Conservation (phyloP, 2,888 invertebrate genomes). For the Glomeris marginata region DNA sequence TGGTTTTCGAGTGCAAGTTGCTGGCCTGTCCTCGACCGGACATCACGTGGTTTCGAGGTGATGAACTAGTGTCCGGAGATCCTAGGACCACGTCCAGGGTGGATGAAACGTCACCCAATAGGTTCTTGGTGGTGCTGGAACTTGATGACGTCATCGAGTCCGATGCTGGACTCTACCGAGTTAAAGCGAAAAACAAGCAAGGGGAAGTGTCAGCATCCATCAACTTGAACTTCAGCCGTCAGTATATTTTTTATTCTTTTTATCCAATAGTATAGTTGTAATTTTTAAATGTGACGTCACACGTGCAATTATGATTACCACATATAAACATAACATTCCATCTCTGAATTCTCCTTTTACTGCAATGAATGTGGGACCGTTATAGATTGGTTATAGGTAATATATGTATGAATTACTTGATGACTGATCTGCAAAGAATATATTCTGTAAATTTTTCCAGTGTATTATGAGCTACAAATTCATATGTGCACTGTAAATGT, state of each 20-base stretch:
- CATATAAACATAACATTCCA: too few species aligned
- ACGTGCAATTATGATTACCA: too few species aligned
- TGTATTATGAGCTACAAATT: too few species aligned
- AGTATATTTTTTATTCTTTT: conserved; percentile 37
- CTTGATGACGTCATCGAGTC: conserved; percentile 91
- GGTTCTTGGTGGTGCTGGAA: conserved; percentile 79
- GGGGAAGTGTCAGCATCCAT: conserved; percentile 95
- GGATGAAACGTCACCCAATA: conserved; percentile 68
- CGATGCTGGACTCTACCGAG: conserved; percentile 91
- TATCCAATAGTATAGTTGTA: background rate
- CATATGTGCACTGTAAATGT: too few species aligned
- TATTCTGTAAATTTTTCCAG: too few species aligned
- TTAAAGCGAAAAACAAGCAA: conserved; percentile 91
- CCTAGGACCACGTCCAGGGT: conserved; percentile 73
- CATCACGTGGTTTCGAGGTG: conserved; percentile 81
- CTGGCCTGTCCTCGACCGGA: conserved; percentile 75
- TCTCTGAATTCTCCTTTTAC: too few species aligned
- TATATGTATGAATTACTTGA: too few species aligned
- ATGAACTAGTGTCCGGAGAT: conserved; percentile 67
- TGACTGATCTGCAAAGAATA: too few species aligned
- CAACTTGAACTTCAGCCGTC: conserved; percentile 94
- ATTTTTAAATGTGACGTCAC: too few species aligned
- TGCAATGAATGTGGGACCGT: too few species aligned
- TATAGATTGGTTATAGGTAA: too few species aligned
- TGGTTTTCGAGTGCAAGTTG: conserved; percentile 87